These are phyloP conservation scores for Hesperophylax magnus DNA, from an alignment of 1,140 invertebrate genomes.

Conservation along the genomic window DNA sequence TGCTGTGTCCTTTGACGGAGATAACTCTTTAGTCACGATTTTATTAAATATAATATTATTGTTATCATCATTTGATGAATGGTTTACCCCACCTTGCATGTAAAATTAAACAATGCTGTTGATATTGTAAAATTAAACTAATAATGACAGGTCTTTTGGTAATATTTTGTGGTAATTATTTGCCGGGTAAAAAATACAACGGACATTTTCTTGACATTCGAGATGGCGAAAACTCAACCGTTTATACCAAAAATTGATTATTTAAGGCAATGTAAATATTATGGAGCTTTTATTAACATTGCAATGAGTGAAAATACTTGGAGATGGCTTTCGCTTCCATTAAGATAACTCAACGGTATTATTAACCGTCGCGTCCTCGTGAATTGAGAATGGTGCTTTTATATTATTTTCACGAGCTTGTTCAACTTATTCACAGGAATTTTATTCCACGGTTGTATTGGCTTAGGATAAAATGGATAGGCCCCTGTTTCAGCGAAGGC, in stretches of 20 bases:
- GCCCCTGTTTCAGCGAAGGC: too few relatives aligned
- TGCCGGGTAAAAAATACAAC: not conserved
- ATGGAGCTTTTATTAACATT: not conserved
- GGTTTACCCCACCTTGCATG: too few relatives aligned
- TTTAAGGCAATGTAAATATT: not conserved
- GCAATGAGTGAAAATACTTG: not conserved
- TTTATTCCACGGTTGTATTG: not conserved
- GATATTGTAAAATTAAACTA: too few relatives aligned
- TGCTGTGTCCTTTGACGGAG: too few relatives aligned
- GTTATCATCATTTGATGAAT: too few relatives aligned
- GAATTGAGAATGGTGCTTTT: conserved; percentile 17
- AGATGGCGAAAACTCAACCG: not conserved
- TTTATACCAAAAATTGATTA: not conserved
- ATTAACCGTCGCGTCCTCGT: not conserved
- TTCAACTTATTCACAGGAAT: not conserved
- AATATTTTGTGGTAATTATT: too few relatives aligned
- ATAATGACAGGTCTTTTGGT: too few relatives aligned
- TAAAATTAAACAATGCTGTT: too few relatives aligned
- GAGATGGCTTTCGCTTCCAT: not conserved
- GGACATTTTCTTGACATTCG: too few relatives aligned
- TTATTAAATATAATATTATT: too few relatives aligned
- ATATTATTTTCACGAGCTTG: conserved; percentile 23
- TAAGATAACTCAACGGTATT: conserved; percentile 17
- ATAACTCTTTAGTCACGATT: too few relatives aligned
- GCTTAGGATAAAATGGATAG: too few relatives aligned